A percentile compares a stretch with the other conserved stretches of the same genome.
Conservation (phyloP, 2,888 invertebrate species). For the Argynnis bischoffii region DNA sequence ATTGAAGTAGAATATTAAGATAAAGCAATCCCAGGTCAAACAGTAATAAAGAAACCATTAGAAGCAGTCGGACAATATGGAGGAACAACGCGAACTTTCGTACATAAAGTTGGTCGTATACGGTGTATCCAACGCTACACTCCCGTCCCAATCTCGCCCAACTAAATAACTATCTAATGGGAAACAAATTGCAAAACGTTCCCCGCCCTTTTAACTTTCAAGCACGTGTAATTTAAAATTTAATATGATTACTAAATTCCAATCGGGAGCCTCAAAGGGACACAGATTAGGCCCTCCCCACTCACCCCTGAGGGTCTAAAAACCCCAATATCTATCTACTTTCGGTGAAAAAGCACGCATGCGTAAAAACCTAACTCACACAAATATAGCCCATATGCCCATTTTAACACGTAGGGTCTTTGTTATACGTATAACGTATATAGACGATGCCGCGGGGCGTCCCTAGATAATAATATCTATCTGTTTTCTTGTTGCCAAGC, state of each 20-base stretch:
- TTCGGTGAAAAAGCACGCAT: slow-evolving; percentile 76
- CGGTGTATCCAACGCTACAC: not conserved
- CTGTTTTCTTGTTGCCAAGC: slow-evolving; percentile 73
- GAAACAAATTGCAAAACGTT: slow-evolving; percentile 65
- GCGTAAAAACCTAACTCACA: slow-evolving; percentile 77
- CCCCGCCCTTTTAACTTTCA: slow-evolving; percentile 67
- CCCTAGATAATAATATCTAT: slow-evolving; percentile 66
- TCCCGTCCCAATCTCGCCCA: slow-evolving; percentile 38
- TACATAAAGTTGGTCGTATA: slow-evolving; percentile 12
- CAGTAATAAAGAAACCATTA: slow-evolving; percentile 26
- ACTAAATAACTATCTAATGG: slow-evolving; percentile 67
- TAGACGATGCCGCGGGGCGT: slow-evolving; percentile 55
- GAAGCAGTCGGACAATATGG: slow-evolving; percentile 17
- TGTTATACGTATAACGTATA: slow-evolving; percentile 48
- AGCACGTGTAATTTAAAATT: slow-evolving; percentile 81
- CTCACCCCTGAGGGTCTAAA: slow-evolving; percentile 65
- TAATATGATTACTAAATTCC: slow-evolving; percentile 82
- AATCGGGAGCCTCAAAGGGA: slow-evolving; percentile 79
- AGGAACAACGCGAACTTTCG: slow-evolving; percentile 20
- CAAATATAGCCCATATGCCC: slow-evolving; percentile 63
- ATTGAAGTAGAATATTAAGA: not conserved
- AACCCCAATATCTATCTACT: slow-evolving; percentile 79
- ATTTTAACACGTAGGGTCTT: slow-evolving; percentile 58
- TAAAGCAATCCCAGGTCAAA: slow-evolving; percentile 12
- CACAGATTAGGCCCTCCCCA: slow-evolving; percentile 72